These are phyloP conservation scores for Eulithis prunata DNA, from an alignment of 2,888 invertebrate species.

Conservation along the genomic window DNA sequence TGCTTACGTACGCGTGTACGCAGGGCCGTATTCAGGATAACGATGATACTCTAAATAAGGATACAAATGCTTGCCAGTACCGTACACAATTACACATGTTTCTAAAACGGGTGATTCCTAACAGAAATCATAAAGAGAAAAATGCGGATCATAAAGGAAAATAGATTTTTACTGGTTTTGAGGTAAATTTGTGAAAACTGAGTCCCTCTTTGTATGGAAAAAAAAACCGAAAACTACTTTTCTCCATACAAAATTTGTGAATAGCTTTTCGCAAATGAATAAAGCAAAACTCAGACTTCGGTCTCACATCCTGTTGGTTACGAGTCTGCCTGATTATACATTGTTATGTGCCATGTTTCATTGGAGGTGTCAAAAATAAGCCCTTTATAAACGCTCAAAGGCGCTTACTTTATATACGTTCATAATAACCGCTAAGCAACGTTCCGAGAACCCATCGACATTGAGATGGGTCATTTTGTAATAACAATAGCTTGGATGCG, in stretches of 20 bases:
- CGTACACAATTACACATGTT: no score
- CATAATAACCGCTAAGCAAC: slow-evolving; percentile 51
- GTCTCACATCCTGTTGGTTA: slow-evolving; percentile 7
- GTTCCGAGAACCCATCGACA: slow-evolving; percentile 75
- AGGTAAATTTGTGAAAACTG: no score
- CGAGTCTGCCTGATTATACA: slow-evolving; percentile 6
- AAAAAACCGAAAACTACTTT: no score
- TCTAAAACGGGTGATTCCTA: no score
- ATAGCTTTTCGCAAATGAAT: no score
- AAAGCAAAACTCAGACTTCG: neutral
- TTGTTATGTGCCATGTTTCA: slow-evolving; percentile 76
- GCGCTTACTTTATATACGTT: slow-evolving; percentile 55
- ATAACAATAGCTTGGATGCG: slow-evolving; percentile 67
- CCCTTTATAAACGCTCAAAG: slow-evolving; percentile 72
- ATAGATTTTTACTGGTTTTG: no score
- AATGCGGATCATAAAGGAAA: no score
- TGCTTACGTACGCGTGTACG: slow-evolving; percentile 56
- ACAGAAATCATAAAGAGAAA: no score
- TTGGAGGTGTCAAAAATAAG: slow-evolving; percentile 80
- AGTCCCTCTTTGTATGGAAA: no score
- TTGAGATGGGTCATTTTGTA: slow-evolving; percentile 83
- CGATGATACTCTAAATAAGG: no score
- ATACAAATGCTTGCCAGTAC: no score
- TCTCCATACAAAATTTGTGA: no score
- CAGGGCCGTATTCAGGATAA: slow-evolving; percentile 14